These are phyloP conservation scores for Pelvicachromis taeniatus DNA, from an alignment of 2,113 vertebrate species.

Conservation along the genomic window DNA sequence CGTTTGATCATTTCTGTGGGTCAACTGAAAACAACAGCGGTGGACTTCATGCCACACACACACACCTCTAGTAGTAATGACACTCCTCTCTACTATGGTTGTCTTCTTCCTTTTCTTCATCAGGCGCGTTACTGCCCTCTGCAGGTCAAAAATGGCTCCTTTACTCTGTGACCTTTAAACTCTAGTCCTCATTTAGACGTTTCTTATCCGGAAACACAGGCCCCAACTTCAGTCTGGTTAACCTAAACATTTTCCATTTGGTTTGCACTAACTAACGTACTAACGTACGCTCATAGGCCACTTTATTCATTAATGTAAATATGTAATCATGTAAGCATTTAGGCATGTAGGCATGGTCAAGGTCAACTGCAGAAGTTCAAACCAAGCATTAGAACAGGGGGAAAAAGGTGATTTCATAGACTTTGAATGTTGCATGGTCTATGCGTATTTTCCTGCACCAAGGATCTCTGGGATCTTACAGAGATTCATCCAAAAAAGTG, in stretches of 20 bases:
- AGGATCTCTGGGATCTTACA: background rate
- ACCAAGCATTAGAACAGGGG: background rate
- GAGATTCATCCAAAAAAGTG: background rate
- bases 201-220: background rate
- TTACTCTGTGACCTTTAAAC: background rate
- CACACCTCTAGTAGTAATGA: background rate
- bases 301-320: too few species aligned
- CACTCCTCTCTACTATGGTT: constrained; percentile 12
- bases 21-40: background rate
- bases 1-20: background rate
- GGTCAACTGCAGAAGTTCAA: background rate
- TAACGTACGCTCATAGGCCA: too few species aligned
- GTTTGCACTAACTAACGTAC: too few species aligned
- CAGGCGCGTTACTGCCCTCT: background rate
- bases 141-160: background rate
- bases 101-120: background rate
- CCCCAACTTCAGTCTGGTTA: background rate
- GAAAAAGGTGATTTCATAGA: background rate
- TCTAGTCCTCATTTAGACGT: too few species aligned
- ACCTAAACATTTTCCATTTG: background rate
- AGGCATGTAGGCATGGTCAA: background rate
- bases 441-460: background rate
- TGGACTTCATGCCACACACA: background rate
- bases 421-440: background rate
- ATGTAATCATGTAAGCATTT: too few species aligned